A percentile compares a stretch with the other conserved stretches of the same genome.
phyloP scores from a whole-genome alignment of 1,140 invertebrate genomes.

The Drosophila insularis region DNA sequence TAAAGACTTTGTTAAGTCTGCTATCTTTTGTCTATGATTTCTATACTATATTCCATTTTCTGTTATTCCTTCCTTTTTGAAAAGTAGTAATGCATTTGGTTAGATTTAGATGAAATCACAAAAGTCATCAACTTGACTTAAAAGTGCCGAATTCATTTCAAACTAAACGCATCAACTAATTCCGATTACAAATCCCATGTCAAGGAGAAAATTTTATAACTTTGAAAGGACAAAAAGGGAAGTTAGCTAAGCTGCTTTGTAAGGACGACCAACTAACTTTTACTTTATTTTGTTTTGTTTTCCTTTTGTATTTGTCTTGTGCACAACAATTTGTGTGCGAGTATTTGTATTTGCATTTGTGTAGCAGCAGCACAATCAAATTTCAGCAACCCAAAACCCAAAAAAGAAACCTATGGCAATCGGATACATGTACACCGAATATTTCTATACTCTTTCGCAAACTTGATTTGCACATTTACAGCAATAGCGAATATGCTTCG shows the following conservation, averaged over 20 bases:
- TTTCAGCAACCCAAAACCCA: neutral
- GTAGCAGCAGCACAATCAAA: slow-evolving; percentile 6
- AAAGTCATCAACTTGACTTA: slow-evolving; percentile 1
- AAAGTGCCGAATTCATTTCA: slow-evolving; percentile 5
- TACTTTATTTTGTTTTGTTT: neutral
- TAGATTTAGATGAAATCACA: neutral
- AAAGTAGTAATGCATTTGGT: neutral
- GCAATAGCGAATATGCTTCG: neutral
- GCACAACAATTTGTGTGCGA: slow-evolving; percentile 5
- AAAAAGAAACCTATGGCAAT: neutral
- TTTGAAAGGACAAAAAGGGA: slow-evolving; percentile 15
- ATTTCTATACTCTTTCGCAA: neutral
- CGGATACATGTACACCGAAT: neutral
- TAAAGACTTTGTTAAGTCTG: no score
- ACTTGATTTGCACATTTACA: neutral
- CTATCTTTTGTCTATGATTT: no score
- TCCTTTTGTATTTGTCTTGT: slow-evolving; percentile 1
- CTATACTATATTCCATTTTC: no score
- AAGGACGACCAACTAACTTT: slow-evolving; percentile 10
- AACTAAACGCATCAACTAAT: slow-evolving; percentile 11
- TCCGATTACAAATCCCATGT: slow-evolving; percentile 4
- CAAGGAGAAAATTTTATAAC: slow-evolving; percentile 16
- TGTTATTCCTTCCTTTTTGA: neutral
- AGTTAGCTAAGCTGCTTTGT: slow-evolving; percentile 11
- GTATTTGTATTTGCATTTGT: slow-evolving; percentile 17